Base-by-base conservation (phyloP, 2,888 invertebrate species). In the Thereva unica region DNA sequence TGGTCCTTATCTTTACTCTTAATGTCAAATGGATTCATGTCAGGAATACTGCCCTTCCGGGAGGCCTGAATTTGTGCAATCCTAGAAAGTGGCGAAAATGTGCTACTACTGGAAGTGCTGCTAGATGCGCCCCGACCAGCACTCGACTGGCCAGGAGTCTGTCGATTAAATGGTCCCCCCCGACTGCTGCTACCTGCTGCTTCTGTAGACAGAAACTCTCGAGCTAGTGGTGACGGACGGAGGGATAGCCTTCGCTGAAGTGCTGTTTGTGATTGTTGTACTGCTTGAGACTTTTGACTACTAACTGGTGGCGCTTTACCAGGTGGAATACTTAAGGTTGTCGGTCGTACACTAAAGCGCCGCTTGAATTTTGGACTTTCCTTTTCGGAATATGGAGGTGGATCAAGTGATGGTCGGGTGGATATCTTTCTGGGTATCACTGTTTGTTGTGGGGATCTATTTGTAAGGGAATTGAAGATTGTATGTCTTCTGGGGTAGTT, bases 41-140 rank as follows among this genome's bases (percentile, higher is more conserved):
- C 64, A 5, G 65, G 55, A 35, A 56, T 9, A 71, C 80, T 80
- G 55, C 75, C 76, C 71, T 80, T 79, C 35, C 81, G 75, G 64
- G 79, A 78, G 10, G 79, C 79, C 73, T 80, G 78, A n/a, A 80
- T 73, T 68, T 80, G 80, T 57, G 78, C 80, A 38, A 80, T 79
- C 9, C 81, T 74, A 35, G 80, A 80, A 6, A 80, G 71, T 38
- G 80, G 80, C 0, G 80, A 80, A 67, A 80, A 80, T 9, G 80
- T 79, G 71, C 78, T 79, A 68, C 78, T 78, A 23, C 23, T 23
- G 23, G 12, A 12, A 5, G 38, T 55, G 34, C 35, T 65, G 35
- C 41, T 56, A 6, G 59, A 40, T 10, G 66, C 42, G n/a, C 63
- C 56, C 8, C 65, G 40, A 0, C 66, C 59, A 3, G 52, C 34